Percentiles rank a stretch among this genome's conserved stretches.
Evolutionary conservation across 2,113 vertebrate genomes (phyloP).

Genomic region (Trichechus manatus): DNA sequence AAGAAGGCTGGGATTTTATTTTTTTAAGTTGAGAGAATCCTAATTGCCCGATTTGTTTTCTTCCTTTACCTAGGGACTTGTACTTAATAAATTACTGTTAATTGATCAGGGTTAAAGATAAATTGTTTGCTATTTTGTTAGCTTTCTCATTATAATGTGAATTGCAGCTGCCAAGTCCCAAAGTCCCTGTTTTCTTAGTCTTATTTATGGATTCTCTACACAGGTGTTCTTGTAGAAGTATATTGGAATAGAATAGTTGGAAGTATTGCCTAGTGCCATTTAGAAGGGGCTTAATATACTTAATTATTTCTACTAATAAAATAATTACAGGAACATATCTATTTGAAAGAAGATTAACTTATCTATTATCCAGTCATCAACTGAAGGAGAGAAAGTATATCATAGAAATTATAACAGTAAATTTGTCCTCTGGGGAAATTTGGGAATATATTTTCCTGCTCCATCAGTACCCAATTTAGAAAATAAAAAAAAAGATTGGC

Average conservation of each 20-base stretch:
- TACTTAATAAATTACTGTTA: background rate
- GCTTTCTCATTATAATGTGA: constrained; percentile 26
- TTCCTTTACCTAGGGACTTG: constrained; percentile 28
- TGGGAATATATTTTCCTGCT: constrained; percentile 25
- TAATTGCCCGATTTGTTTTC: constrained; percentile 39
- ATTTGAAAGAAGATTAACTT: constrained; percentile 39
- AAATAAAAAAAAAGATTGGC: background rate
- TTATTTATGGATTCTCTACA: constrained; percentile 13
- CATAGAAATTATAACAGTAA: constrained; percentile 1
- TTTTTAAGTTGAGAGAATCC: constrained; percentile 8
- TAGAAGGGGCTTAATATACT: constrained; percentile 31
- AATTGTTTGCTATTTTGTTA: constrained; percentile 46
- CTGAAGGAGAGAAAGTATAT: background rate
- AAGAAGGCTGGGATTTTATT: background rate
- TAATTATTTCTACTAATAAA: constrained; percentile 61
- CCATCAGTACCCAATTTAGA: background rate
- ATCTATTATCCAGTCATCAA: background rate
- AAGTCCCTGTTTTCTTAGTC: constrained; percentile 51
- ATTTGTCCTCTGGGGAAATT: constrained; percentile 10
- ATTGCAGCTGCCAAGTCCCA: background rate
- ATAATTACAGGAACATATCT: background rate
- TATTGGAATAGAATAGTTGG: constrained; percentile 54
- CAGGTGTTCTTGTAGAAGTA: constrained; percentile 9
- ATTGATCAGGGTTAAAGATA: constrained; percentile 61
- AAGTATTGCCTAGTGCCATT: background rate